Percentiles rank a stretch among this genome's conserved stretches.
Conservation (phyloP, 2,113 vertebrate genomes). For the Drymodes brunneopygia region DNA sequence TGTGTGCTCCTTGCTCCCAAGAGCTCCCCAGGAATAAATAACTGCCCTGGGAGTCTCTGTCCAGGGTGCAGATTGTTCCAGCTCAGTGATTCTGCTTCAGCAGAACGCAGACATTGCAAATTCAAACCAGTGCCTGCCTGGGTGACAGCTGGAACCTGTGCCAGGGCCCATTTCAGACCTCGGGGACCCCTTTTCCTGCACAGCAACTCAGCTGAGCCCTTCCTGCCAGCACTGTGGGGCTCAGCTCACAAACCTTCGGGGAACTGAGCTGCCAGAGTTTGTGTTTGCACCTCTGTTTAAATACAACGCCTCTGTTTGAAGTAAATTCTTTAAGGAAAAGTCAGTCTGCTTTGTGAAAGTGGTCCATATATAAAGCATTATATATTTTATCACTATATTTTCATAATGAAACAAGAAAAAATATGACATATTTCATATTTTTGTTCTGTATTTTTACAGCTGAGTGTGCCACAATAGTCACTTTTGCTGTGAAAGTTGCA, state of each 20-base stretch:
- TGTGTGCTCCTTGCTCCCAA: neutral
- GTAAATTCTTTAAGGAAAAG: neutral
- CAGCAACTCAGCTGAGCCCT: neutral
- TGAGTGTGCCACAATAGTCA: neutral
- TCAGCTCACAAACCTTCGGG: neutral
- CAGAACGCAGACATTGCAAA: neutral
- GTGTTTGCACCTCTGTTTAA: neutral
- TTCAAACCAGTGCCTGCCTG: neutral
- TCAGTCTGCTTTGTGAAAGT: neutral
- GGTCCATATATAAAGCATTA: neutral
- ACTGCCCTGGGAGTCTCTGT: neutral
- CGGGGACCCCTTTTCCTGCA: neutral
- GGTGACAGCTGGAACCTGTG: neutral
- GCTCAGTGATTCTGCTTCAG: neutral
- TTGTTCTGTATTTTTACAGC: neutral
- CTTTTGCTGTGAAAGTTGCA: neutral
- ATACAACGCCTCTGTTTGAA: neutral
- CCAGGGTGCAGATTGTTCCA: neutral
- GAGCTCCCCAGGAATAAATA: accelerated
- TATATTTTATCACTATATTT: neutral
- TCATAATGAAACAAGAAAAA: no score
- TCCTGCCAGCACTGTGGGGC: neutral
- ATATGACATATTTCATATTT: neutral
- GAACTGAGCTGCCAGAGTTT: neutral
- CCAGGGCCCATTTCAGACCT: neutral